Conservation (phyloP, 2,888 invertebrate species). For the Agonopterix subpropinquella region DNA sequence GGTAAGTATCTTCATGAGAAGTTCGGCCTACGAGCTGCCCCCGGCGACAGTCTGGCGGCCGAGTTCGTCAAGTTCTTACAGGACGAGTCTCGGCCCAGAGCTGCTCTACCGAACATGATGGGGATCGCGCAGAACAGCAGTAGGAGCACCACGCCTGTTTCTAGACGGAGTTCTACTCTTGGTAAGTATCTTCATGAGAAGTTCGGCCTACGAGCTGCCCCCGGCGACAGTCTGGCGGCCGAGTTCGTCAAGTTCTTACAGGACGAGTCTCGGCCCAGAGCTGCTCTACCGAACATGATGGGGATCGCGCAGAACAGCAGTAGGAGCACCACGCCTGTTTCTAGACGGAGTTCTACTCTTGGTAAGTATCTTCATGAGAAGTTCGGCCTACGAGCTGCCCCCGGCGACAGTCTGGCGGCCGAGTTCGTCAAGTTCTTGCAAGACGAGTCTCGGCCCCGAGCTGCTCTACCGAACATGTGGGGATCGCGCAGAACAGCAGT, state of each 20-base stretch:
- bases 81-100: too few relatives aligned
- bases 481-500: constrained; percentile 23
- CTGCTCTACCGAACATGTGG: constrained; percentile 58
- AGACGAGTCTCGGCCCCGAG: too few relatives aligned
- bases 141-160: constrained; percentile 36
- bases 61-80: constrained; percentile 78
- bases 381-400: constrained; percentile 73
- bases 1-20: constrained; percentile 63
- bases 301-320: constrained; percentile 26
- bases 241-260: constrained; percentile 78
- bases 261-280: too few relatives aligned
- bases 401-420: constrained; percentile 49
- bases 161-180: constrained; percentile 52
- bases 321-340: constrained; percentile 36
- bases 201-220: constrained; percentile 73
- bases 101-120: constrained; percentile 58
- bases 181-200: constrained; percentile 65
- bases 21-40: constrained; percentile 73
- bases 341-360: constrained; percentile 52
- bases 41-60: constrained; percentile 49
- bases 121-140: constrained; percentile 26
- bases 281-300: constrained; percentile 58
- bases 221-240: constrained; percentile 49
- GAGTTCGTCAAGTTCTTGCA: constrained; percentile 78
- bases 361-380: constrained; percentile 65